Evolutionary conservation across 2,888 invertebrate species (phyloP).

Genomic region (Phasia obesa): DNA sequence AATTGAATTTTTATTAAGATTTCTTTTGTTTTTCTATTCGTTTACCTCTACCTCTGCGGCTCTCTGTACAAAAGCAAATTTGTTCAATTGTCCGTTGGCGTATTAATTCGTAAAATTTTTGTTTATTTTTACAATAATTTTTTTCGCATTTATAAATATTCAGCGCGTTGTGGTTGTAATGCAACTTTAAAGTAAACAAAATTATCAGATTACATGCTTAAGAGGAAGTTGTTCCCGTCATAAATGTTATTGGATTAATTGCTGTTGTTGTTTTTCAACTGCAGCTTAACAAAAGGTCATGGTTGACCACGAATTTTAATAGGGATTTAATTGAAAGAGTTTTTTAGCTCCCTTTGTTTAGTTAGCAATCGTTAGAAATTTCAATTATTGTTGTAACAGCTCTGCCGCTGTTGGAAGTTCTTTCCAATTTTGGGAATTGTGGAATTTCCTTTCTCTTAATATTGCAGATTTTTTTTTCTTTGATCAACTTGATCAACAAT

Average conservation of each 20-base stretch:
- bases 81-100: conserved; percentile 58
- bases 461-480: too few species aligned
- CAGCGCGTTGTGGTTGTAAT: conserved; percentile 39
- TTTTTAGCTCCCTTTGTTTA: background rate
- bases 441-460: too few species aligned
- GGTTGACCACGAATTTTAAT: conserved; percentile 35
- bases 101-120: conserved; percentile 56
- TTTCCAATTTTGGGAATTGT: too few species aligned
- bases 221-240: conserved; percentile 26
- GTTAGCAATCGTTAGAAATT: too few species aligned
- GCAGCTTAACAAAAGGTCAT: conserved; percentile 17
- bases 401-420: too few species aligned
- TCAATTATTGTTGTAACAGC: too few species aligned
- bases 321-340: background rate
- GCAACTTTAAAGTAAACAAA: conserved; percentile 63
- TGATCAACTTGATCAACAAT: too few species aligned
- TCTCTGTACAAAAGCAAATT: conserved; percentile 24
- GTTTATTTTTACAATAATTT: conserved; percentile 62
- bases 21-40: background rate
- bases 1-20: conserved; percentile 55
- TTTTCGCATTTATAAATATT: conserved; percentile 23
- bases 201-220: conserved; percentile 67
- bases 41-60: background rate
- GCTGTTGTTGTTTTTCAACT: conserved; percentile 20
- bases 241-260: conserved; percentile 32